phyloP scores from a whole-genome alignment of 2,113 vertebrate species.

The Hyla sarda region DNA sequence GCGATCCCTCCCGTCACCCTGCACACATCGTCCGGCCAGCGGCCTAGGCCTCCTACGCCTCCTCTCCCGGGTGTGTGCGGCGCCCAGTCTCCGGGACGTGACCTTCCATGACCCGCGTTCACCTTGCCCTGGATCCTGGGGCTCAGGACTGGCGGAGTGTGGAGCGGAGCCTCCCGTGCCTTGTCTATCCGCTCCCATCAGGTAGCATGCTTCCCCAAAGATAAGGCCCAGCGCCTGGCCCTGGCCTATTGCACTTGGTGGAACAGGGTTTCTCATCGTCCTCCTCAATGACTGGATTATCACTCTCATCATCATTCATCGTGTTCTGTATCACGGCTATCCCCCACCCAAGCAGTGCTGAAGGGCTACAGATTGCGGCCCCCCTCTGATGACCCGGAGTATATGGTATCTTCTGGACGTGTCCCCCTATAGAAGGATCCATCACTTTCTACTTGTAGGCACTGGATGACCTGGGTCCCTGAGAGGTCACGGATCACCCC shows the following conservation, averaged over 20 bases:
- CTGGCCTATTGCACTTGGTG: constrained; percentile 26
- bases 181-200: neutral
- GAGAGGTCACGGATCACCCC: neutral
- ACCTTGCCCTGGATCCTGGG: constrained; percentile 9
- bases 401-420: neutral
- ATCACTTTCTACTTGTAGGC: neutral
- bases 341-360: too few species aligned
- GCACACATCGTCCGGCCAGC: neutral
- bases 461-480: neutral
- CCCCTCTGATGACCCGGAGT: constrained; percentile 16
- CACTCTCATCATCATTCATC: constrained; percentile 11
- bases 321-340: too few species aligned
- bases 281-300: constrained; percentile 34
- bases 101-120: constrained; percentile 52
- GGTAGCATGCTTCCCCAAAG: constrained; percentile 42
- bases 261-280: constrained; percentile 11
- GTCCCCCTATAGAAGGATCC: neutral
- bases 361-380: too few species aligned
- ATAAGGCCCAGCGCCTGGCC: constrained; percentile 30
- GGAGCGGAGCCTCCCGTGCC: constrained; percentile 7
- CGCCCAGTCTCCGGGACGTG: constrained; percentile 13
- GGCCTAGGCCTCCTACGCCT: neutral
- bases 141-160: neutral
- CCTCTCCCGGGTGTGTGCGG: neutral
- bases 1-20: neutral